Evolutionary conservation across 2,888 invertebrate genomes (phyloP).

Genomic region (Clepsis dumicolana): DNA sequence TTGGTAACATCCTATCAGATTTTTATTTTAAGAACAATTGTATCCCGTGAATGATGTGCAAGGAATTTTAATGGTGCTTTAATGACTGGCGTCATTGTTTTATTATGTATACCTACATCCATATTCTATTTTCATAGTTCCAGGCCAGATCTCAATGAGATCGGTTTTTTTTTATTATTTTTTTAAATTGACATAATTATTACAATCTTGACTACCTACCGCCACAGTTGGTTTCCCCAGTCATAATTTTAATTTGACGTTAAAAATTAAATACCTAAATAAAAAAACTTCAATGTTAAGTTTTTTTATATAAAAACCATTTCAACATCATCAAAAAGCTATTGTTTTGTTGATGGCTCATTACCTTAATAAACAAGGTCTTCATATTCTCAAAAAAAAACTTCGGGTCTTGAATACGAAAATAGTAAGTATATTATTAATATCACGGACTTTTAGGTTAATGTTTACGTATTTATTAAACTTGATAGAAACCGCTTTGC

Average conservation of each 20-base stretch:
- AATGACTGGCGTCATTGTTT: not conserved
- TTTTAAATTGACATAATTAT: not conserved
- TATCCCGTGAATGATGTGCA: constrained; percentile 4
- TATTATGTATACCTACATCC: not conserved
- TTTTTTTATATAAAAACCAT: not conserved
- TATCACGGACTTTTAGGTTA: constrained; percentile 3
- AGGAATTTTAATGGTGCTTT: constrained; percentile 26
- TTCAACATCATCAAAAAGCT: constrained; percentile 24
- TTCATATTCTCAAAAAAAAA: not conserved
- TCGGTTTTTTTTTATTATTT: not conserved
- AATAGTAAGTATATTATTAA: constrained; percentile 10
- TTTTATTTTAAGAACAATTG: constrained; percentile 18
- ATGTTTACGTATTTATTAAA: constrained; percentile 3
- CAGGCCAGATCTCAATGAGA: not conserved
- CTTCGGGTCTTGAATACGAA: not conserved
- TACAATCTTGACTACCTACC: not conserved
- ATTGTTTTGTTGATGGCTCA: constrained; percentile 8
- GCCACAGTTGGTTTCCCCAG: not conserved
- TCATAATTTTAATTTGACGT: not conserved
- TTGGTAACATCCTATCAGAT: not conserved
- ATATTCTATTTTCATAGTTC: not conserved
- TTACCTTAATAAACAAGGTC: not conserved
- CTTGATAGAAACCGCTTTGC: constrained; percentile 10
- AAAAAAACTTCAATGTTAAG: not conserved
- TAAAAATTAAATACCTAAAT: not conserved